Evolutionary conservation across 1,140 invertebrate species (phyloP), one percentile per base, ranked within the genome.

Genomic region (Hermatobates lingyangjiaoensis): DNA sequence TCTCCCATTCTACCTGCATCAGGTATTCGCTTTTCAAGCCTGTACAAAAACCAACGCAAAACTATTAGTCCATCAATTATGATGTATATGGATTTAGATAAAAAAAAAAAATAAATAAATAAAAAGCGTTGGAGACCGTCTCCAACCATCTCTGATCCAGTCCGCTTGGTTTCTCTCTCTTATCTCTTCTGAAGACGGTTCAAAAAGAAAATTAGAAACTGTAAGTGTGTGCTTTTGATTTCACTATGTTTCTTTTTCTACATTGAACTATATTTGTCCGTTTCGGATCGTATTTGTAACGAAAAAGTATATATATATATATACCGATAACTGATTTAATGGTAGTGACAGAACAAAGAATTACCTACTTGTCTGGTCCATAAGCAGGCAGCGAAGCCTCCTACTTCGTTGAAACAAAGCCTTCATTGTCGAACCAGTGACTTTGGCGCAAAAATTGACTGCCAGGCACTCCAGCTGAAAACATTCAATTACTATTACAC

Each of bases 1-100:
- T 94, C 63, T 98, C 93, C 96, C 96, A 99, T 61, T 98, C 92
- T 0, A 96, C 90, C 65, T 84, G 80, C 79, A 85, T 85, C 24
- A 98, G 81, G 63, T 90, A 75, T 53, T 94, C 87, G 60, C 87
- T 90, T 62, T 85, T 79, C 1, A 95, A 70, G 18, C 50, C 50
- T 51, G 18, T 7, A 23, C n/a, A 42, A 21, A 21, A 21, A 49
- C 23, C 18, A 40, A 42, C 25, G 42, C 23, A 3, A 38, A 18
- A n/a, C n/a, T n/a, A n/a, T n/a, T n/a, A n/a, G n/a, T n/a, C n/a
- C n/a, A n/a, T n/a, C n/a, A n/a, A n/a, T n/a, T n/a, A n/a, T n/a
- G n/a, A n/a, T n/a, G n/a, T n/a, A n/a, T n/a, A n/a, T n/a, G n/a
- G n/a, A n/a, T n/a, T n/a, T n/a, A n/a, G n/a, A n/a, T n/a, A 2